A percentile compares a stretch with the other conserved stretches of the same genome.
Conservation (phyloP, 2,888 invertebrate species). For the Eulithis testata region DNA sequence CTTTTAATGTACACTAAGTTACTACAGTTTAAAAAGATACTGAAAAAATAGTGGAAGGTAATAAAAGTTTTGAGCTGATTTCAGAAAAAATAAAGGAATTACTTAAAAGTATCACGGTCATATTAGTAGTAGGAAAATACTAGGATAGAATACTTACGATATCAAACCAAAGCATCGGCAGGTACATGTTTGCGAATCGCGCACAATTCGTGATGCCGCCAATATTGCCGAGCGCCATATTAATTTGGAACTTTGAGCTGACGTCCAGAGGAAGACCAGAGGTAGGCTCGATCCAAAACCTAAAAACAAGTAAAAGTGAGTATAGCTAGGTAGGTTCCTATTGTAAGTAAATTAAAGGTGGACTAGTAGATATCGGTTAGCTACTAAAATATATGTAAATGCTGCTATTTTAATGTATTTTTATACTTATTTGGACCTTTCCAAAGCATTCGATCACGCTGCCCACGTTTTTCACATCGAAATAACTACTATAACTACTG, state of each 20-base stretch:
- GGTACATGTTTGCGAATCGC: constrained; percentile 88
- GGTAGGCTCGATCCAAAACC: constrained; percentile 91
- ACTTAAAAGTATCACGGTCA: too few relatives aligned
- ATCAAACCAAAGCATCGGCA: constrained; percentile 95
- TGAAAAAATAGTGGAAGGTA: too few relatives aligned
- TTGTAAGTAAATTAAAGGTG: too few relatives aligned
- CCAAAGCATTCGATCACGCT: not conserved
- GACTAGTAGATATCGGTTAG: too few relatives aligned
- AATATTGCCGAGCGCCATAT: constrained; percentile 91
- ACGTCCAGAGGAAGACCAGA: constrained; percentile 92
- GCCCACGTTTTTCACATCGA: not conserved
- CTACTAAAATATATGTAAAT: too few relatives aligned
- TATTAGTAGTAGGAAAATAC: not conserved
- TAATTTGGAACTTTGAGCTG: constrained; percentile 93
- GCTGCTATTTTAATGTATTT: not conserved
- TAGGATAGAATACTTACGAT: constrained; percentile 87
- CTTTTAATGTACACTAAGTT: too few relatives aligned
- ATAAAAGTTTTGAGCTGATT: too few relatives aligned
- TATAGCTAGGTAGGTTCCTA: too few relatives aligned
- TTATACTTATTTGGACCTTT: not conserved
- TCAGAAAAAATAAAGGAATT: too few relatives aligned
- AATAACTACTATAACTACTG: too few relatives aligned
- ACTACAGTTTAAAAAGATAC: too few relatives aligned
- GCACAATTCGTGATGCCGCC: constrained; percentile 86
- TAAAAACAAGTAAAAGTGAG: constrained; percentile 65